These are phyloP conservation scores for Sepiola atlantica DNA, from an alignment of 2,888 invertebrate species.

Conservation along the genomic window DNA sequence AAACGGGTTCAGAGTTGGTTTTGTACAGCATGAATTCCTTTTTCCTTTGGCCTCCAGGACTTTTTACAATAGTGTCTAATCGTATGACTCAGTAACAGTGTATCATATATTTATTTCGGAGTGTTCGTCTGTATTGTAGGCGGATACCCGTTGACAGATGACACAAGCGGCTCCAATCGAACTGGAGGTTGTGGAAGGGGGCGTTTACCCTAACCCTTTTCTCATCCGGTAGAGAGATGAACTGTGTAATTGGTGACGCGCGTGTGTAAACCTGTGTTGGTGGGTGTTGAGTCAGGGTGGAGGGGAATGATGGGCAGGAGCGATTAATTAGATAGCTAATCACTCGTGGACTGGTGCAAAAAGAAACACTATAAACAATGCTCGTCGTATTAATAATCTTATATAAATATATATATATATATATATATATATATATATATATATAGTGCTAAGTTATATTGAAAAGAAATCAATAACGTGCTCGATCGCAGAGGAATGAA, in stretches of 20 bases:
- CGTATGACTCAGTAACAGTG: not conserved
- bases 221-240: conserved; percentile 19
- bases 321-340: not conserved
- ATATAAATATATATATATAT: too few species aligned
- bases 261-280: conserved; percentile 8
- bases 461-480: too few species aligned
- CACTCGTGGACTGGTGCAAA: not conserved
- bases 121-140: conserved; percentile 15
- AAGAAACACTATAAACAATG: not conserved
- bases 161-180: not conserved
- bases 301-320: not conserved
- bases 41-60: too few species aligned
- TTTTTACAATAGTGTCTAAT: not conserved
- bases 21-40: not conserved
- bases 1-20: not conserved
- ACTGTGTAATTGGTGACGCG: conserved; percentile 32
- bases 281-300: not conserved
- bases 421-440: too few species aligned
- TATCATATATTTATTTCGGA: not conserved
- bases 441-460: too few species aligned
- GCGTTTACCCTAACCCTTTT: not conserved
- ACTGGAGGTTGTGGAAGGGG: not conserved
- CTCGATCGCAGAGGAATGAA: too few species aligned
- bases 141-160: not conserved
- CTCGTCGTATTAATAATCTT: not conserved